Evolutionary conservation across 2,113 vertebrate species (phyloP).

Genomic region (Lepus americanus): DNA sequence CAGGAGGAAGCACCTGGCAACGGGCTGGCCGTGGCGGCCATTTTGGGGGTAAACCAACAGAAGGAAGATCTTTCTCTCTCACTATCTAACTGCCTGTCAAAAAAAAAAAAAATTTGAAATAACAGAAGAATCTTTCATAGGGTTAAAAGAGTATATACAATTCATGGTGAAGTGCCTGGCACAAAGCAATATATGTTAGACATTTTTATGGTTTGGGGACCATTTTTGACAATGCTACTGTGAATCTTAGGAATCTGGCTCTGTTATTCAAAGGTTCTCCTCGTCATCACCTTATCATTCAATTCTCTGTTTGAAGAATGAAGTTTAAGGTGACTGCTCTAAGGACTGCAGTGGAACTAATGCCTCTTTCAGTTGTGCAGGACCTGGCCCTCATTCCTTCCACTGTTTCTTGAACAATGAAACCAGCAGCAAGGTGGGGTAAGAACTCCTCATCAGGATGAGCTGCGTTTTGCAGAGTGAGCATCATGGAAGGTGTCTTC

Average conservation of each 20-base stretch:
- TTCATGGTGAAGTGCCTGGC: not conserved
- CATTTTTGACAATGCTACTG: not conserved
- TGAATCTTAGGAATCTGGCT: constrained; percentile 5
- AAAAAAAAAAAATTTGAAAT: not conserved
- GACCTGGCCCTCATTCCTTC: not conserved
- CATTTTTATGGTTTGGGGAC: not conserved
- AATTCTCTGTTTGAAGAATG: not conserved
- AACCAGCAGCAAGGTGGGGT: not conserved
- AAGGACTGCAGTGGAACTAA: too few relatives aligned
- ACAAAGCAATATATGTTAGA: not conserved
- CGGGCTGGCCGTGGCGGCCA: too few relatives aligned
- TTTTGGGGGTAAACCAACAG: too few relatives aligned
- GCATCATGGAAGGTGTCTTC: not conserved
- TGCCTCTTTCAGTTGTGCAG: not conserved
- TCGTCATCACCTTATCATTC: not conserved
- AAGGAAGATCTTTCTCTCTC: too few relatives aligned
- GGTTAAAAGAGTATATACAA: not conserved
- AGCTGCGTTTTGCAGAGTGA: not conserved
- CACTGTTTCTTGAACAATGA: not conserved
- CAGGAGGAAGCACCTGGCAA: too few relatives aligned
- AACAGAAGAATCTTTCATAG: not conserved
- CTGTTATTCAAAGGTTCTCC: not conserved
- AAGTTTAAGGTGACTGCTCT: not conserved
- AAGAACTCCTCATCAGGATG: not conserved
- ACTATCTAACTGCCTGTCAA: too few relatives aligned